Evolutionary conservation across 1,140 invertebrate species (phyloP).

Genomic region (Triops cancriformis): DNA sequence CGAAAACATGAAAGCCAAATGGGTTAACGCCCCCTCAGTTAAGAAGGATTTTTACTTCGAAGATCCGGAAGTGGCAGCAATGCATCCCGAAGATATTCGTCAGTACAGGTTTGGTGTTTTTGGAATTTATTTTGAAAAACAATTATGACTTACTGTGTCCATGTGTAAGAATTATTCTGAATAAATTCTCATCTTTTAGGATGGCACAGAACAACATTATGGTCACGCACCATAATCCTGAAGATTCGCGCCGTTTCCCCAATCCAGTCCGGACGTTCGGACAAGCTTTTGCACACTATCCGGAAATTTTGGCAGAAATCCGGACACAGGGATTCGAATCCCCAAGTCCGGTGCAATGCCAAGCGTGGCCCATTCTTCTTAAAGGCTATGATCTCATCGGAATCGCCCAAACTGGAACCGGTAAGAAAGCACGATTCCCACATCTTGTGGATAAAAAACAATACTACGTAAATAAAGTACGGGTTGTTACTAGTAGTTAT

Average conservation of each 20-base stretch:
- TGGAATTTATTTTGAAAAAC: constrained; percentile 29
- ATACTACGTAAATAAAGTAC: no score
- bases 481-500: no score
- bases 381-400: constrained; percentile 82
- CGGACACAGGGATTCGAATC: constrained; percentile 65
- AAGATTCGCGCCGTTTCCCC: constrained; percentile 49
- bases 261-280: constrained; percentile 77
- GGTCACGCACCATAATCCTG: constrained; percentile 42
- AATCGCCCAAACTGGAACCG: constrained; percentile 87
- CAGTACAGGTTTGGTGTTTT: constrained; percentile 43
- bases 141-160: no score
- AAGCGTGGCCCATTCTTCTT: constrained; percentile 80
- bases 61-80: constrained; percentile 55
- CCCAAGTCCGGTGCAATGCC: constrained; percentile 84
- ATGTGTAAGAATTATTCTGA: not conserved
- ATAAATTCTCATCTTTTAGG: constrained; percentile 33
- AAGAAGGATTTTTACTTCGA: constrained; percentile 79
- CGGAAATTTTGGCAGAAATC: constrained; percentile 74
- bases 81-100: constrained; percentile 52
- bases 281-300: constrained; percentile 70
- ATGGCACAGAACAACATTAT: constrained; percentile 57
- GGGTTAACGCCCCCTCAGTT: constrained; percentile 54
- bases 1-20: constrained; percentile 46
- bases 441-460: not conserved
- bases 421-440: constrained; percentile 45